Percentiles rank a stretch among this genome's conserved stretches.
Conservation (phyloP, 2,797 vertebrate species). For the Lutjanus campechanus region DNA sequence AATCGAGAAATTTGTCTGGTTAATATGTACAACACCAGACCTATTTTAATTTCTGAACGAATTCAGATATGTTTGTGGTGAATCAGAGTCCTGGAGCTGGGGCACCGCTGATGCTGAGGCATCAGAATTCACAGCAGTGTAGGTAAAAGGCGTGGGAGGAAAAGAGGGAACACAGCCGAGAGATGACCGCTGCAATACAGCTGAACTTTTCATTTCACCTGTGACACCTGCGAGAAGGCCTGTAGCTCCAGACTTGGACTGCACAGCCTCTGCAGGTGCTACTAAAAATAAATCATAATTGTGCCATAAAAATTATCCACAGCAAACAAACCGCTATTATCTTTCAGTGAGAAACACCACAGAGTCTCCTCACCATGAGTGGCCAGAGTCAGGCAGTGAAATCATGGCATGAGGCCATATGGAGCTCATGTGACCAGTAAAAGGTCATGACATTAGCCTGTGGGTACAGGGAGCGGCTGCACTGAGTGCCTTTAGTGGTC, state of each 20-base stretch:
- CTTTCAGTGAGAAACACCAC: background rate
- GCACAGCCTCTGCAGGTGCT: background rate
- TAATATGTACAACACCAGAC: background rate
- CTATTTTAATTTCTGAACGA: slow-evolving; percentile 16
- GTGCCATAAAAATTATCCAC: background rate
- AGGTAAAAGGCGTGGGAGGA: background rate
- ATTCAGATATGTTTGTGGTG: background rate
- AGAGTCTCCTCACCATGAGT: slow-evolving; percentile 13
- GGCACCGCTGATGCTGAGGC: background rate
- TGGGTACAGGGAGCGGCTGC: slow-evolving; percentile 45
- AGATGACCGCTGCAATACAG: background rate
- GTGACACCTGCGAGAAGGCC: background rate
- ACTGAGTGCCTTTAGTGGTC: slow-evolving; percentile 59
- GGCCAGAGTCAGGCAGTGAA: slow-evolving; percentile 36
- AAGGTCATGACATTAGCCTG: slow-evolving; percentile 67
- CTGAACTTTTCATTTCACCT: slow-evolving; percentile 6
- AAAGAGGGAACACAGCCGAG: background rate
- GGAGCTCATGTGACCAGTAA: slow-evolving; percentile 70
- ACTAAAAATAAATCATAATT: background rate
- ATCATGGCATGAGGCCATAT: slow-evolving; percentile 50
- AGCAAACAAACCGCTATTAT: slow-evolving; percentile 5
- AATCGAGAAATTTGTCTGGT: too few species aligned
- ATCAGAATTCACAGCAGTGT: background rate
- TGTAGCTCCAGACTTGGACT: background rate
- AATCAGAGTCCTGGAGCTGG: slow-evolving; percentile 10